phyloP scores from a whole-genome alignment of 1,140 invertebrate genomes.

The Helicorthomorpha holstii region DNA sequence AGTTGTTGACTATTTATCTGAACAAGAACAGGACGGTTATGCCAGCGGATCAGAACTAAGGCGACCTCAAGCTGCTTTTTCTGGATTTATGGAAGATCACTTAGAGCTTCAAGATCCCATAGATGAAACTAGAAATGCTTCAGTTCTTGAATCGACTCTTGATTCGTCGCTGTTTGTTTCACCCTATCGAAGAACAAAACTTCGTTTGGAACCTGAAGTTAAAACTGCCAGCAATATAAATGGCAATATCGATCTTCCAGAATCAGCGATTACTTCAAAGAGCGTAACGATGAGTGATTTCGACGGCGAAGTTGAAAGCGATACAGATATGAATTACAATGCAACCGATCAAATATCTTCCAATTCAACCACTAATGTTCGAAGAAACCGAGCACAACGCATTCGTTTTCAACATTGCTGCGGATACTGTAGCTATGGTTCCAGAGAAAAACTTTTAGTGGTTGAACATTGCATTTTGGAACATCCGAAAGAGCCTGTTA shows the following conservation, averaged over 20 bases:
- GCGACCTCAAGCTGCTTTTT: not conserved
- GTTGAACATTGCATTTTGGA: constrained; percentile 5
- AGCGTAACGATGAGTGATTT: constrained; percentile 1
- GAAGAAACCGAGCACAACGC: not conserved
- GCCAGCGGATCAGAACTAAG: constrained; percentile 1
- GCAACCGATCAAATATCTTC: not conserved
- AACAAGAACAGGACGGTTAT: constrained; percentile 6
- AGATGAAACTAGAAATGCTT: not conserved
- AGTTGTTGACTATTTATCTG: constrained; percentile 7
- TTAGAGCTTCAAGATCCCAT: constrained; percentile 3
- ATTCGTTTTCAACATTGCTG: not conserved
- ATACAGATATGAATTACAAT: constrained; percentile 1
- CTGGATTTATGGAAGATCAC: constrained; percentile 9
- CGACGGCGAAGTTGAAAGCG: not conserved
- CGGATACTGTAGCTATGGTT: constrained; percentile 6
- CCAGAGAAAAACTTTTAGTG: constrained; percentile 4
- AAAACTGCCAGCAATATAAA: not conserved
- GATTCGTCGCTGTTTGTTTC: constrained; percentile 1
- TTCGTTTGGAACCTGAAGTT: not conserved
- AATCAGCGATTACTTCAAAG: not conserved
- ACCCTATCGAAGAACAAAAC: constrained; percentile 1
- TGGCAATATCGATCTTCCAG: constrained; percentile 4
- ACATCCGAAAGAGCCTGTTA: not conserved
- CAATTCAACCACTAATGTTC: not conserved
- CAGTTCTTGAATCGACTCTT: constrained; percentile 3